These are phyloP conservation scores for Cardiocondyla obscurior DNA, from an alignment of 1,140 invertebrate genomes.

Conservation along the genomic window DNA sequence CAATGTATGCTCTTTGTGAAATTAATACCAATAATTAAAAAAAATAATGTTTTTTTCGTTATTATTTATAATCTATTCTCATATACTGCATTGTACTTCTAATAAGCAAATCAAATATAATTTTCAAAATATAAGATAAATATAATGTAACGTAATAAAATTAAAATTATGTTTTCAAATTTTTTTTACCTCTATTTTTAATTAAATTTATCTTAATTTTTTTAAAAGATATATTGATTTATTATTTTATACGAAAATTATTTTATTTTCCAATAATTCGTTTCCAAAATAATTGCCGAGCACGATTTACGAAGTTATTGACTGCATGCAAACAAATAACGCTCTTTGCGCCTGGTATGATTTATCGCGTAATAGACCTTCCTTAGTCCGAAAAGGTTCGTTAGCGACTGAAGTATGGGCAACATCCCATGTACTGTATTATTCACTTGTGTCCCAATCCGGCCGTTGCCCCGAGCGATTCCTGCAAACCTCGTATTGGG, in stretches of 20 bases:
- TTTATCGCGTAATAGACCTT: slow-evolving; percentile 31
- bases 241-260: background rate
- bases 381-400: slow-evolving; percentile 45
- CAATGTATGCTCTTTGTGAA: background rate
- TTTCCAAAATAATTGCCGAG: background rate
- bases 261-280: slow-evolving; percentile 27
- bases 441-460: slow-evolving; percentile 43
- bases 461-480: slow-evolving; percentile 32
- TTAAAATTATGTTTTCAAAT: background rate
- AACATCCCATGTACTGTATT: slow-evolving; percentile 33
- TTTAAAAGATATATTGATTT: background rate
- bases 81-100: background rate
- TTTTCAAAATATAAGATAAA: background rate
- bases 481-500: slow-evolving; percentile 37
- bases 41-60: background rate
- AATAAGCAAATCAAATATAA: background rate
- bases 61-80: background rate
- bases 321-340: slow-evolving; percentile 1
- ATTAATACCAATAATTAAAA: background rate
- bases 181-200: background rate
- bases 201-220: background rate
- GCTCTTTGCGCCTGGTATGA: background rate
- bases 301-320: slow-evolving; percentile 44
- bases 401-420: slow-evolving; percentile 49
- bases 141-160: background rate